Base-by-base conservation (phyloP, 2,113 vertebrate genomes). In the Pluvialis apricaria region DNA sequence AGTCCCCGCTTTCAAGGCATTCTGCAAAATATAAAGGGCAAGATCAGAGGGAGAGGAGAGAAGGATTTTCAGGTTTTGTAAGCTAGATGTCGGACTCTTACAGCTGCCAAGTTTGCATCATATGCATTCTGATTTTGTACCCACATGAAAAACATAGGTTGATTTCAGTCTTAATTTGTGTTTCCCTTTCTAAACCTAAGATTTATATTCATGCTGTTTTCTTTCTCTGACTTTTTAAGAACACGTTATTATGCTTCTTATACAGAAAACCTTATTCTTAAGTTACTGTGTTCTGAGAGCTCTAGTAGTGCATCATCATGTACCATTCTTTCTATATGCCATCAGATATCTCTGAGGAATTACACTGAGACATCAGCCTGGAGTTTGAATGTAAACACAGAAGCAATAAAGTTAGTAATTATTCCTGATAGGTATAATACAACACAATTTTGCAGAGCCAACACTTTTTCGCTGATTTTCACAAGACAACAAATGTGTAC, bases 221-320 rank as follows among this genome's bases (percentile, higher is more conserved):
- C 47, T 60, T 92, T 78, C 69, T 86, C 64, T 84, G 34, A 49
- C 44, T 70, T 69, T 86, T 75, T 31, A 84, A 68, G 65, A 75
- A 42, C 5, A 70, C 0, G 0, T 6, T 57, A 24, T 51, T 90
- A 44, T 47, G 10, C 13, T 92, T 79, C 61, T 68, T 47, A 45
- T 22, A 60, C 14, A 71, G 42, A 54, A 88, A 51, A 5, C 1
- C 17, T 68, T 22, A 73, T 78, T 84, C 28, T 18, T 64, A 52
- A 78, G 13, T 82, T 62, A 13, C 5, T 70, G 34, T 51, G 6
- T 55, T 38, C 42, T 82, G 47, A 75, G 49, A 77, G 19, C 19
- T 73, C 29, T 75, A 45, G 45, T 5, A 60, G 7, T 17, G 9
- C 22, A 62, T 4, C 16, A 20, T 60, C 7, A 38, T 10, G 3